Percentiles rank a stretch among this genome's conserved stretches.
Conservation (phyloP, 2,113 vertebrate species). For the Megaceryle maxima region DNA sequence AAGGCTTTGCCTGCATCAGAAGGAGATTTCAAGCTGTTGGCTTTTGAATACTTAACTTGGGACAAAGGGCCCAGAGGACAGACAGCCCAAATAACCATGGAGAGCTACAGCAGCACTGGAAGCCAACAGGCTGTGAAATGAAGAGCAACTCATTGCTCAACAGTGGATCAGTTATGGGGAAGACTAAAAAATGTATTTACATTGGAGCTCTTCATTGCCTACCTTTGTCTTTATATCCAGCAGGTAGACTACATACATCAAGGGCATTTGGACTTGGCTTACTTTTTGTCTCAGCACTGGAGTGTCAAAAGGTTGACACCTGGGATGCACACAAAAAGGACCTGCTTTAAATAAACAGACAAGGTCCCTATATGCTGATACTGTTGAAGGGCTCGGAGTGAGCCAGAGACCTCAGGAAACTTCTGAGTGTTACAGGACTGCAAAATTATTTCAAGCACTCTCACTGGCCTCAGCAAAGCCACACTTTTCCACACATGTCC, state of each 20-base stretch:
- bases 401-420: background rate
- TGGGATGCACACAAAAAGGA: background rate
- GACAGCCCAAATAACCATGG: background rate
- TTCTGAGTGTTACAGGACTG: background rate
- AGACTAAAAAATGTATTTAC: background rate
- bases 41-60: background rate
- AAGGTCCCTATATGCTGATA: background rate
- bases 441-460: background rate
- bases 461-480: background rate
- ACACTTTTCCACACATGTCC: accelerated
- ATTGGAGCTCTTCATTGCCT: background rate
- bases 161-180: background rate
- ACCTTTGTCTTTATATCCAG: background rate
- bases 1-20: background rate
- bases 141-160: background rate
- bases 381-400: background rate
- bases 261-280: background rate
- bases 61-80: background rate
- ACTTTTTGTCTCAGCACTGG: background rate
- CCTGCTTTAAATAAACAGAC: background rate
- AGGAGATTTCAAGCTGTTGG: background rate
- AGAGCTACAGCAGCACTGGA: accelerated
- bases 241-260: background rate
- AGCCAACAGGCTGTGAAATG: background rate
- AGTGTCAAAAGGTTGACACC: background rate